Evolutionary conservation across 2,113 vertebrate species (phyloP), one percentile per base, ranked within the genome.

Genomic region (Eurypyga helias): DNA sequence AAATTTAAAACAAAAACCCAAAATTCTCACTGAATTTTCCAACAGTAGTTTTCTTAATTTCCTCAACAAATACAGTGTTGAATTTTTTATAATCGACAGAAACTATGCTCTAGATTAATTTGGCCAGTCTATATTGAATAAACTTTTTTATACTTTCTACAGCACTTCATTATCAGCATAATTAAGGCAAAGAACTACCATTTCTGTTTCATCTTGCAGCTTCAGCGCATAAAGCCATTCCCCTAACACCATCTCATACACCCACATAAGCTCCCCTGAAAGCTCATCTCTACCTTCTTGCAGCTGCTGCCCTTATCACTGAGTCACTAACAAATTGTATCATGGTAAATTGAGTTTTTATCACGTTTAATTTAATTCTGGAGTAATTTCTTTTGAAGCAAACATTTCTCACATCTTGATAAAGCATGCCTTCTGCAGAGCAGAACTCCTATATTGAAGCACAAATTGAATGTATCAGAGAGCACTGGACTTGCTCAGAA

Each of bases 291-390:
- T 66, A 26, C 76, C 76, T 91, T 83, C 55, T 20, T 79, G 62
- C 65, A 95, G 87, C 87, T 89, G 62, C 88, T 94, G 90, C 36
- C 52, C 41, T 89, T 79, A 88, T 64, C 73, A 24, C 29, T 34
- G 71, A 91, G 54, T 62, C 58, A 54, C 77, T 86, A 62, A 88
- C 81, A 96, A 96, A 87, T 7, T 57, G 16, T 55, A 90, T 46
- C 90, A 79, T 0, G 5, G 75, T 77, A 92, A 94, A 89, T 19
- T 69, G 70, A 96, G 48, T n/a, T 96, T 96, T 93, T 96, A 89
- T 82, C 81, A 77, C 72, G 77, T 77, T 91, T 89, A 61, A 94
- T 96, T 95, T 85, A 34, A 91, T 96, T 94, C 51, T 34, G 45
- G 18, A 89, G 36, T 72, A 61, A 77, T 85, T 79, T 89, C 31